These are phyloP conservation scores for Pyrrhosoma nymphula DNA, from an alignment of 2,888 invertebrate genomes.

Conservation along the genomic window DNA sequence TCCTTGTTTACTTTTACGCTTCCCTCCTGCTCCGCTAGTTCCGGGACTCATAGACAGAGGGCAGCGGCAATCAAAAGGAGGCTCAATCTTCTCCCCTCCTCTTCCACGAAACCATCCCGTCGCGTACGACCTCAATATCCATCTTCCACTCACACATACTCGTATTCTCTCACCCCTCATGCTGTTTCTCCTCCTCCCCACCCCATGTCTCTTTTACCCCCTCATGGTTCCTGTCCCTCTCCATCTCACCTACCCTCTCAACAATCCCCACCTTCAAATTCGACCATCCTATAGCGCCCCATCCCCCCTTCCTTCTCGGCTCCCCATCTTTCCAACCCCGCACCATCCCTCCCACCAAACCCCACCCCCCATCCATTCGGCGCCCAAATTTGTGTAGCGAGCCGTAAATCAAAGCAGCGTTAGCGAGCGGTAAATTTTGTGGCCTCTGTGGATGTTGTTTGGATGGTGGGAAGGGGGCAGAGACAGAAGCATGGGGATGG, in stretches of 20 bases:
- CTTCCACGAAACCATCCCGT: not conserved
- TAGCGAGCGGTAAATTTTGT: too few relatives aligned
- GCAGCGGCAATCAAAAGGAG: slow-evolving; percentile 23
- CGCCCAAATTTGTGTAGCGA: not conserved
- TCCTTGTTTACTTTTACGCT: not conserved
- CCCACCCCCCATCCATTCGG: slow-evolving; percentile 7
- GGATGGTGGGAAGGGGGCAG: not conserved
- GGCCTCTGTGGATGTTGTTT: not conserved
- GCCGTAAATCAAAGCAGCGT: not conserved
- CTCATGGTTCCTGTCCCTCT: not conserved
- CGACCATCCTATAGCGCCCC: not conserved
- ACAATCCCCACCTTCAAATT: not conserved
- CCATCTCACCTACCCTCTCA: not conserved
- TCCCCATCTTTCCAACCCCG: not conserved
- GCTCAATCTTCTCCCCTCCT: not conserved
- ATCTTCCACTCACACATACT: not conserved
- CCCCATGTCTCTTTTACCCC: not conserved
- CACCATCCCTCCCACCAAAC: not conserved
- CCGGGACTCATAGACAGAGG: not conserved
- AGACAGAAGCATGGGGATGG: not conserved
- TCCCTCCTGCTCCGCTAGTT: not conserved
- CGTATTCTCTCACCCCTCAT: too few relatives aligned
- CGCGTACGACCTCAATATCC: not conserved
- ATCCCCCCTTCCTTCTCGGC: not conserved
- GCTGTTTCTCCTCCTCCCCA: not conserved